These are phyloP conservation scores for Thamnophis sirtalis DNA, from an alignment of 2,113 vertebrate species.

Conservation along the genomic window DNA sequence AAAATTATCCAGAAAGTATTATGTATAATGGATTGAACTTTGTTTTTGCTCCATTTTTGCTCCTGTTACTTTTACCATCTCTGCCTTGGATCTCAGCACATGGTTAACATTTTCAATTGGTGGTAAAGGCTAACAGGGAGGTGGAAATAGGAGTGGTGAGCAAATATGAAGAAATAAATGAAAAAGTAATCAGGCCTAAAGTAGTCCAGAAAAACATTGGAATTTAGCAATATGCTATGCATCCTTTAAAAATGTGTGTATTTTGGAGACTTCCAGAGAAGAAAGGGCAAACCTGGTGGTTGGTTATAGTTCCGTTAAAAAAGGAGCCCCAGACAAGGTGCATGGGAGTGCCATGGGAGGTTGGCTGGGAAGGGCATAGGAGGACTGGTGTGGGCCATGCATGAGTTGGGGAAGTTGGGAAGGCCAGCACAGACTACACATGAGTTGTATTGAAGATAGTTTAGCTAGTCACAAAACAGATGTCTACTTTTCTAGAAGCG, in stretches of 20 bases:
- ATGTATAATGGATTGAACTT: not conserved
- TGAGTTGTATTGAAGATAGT: no score
- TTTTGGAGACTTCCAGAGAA: not conserved
- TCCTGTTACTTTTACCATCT: not conserved
- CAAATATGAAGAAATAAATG: not conserved
- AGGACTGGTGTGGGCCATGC: not conserved
- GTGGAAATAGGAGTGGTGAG: not conserved
- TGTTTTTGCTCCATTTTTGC: not conserved
- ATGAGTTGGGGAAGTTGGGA: not conserved
- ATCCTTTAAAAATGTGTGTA: not conserved
- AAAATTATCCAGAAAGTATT: not conserved
- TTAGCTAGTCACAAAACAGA: no score
- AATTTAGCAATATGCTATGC: not conserved
- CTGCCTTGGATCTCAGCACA: not conserved
- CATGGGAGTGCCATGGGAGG: not conserved
- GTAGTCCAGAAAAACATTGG: not conserved
- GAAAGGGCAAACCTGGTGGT: not conserved
- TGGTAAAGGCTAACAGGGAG: not conserved
- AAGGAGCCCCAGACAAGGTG: not conserved
- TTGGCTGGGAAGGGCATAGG: not conserved
- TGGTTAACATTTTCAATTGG: not conserved
- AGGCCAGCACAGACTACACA: not conserved
- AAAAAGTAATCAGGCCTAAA: not conserved
- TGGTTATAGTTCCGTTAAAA: not conserved
- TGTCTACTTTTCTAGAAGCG: no score